A percentile compares a stretch with the other conserved stretches of the same genome.
phyloP scores from a whole-genome alignment of 2,797 vertebrate genomes.

The Brachyrhaphis roseni region DNA sequence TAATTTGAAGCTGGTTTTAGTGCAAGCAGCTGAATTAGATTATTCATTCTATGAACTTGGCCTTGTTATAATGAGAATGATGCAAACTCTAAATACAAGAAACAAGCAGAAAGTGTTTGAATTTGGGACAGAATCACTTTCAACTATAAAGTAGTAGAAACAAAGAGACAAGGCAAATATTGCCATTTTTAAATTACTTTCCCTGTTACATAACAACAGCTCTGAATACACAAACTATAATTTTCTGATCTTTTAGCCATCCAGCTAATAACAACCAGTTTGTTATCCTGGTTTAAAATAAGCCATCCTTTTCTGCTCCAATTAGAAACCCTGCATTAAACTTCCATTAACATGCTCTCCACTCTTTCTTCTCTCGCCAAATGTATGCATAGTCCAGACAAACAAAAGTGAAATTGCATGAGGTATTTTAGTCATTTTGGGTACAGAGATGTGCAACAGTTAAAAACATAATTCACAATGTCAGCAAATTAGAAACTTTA shows the following conservation, averaged over 20 bases:
- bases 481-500: conserved; percentile 80
- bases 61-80: conserved; percentile 7
- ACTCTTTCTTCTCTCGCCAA: conserved; percentile 11
- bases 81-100: conserved; percentile 19
- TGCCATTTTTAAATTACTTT: conserved; percentile 41
- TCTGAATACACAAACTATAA: conserved; percentile 42
- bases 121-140: conserved; percentile 57
- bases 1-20: conserved; percentile 40
- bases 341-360: conserved; percentile 47
- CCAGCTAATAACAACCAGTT: conserved; percentile 52
- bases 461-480: conserved; percentile 48
- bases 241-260: conserved; percentile 46
- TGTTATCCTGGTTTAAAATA: conserved; percentile 56
- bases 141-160: conserved; percentile 41
- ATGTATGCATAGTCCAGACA: conserved; percentile 23
- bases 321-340: conserved; percentile 55
- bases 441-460: conserved; percentile 27
- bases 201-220: conserved; percentile 43
- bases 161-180: conserved; percentile 40
- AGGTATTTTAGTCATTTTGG: conserved; percentile 2
- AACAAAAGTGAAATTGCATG: background rate
- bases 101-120: conserved; percentile 21
- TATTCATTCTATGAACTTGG: background rate
- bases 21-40: conserved; percentile 14
- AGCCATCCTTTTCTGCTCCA: conserved; percentile 55